Evolutionary conservation across 1,140 invertebrate genomes (phyloP), one percentile per base, ranked within the genome.

Genomic region (Drosophila lini): DNA sequence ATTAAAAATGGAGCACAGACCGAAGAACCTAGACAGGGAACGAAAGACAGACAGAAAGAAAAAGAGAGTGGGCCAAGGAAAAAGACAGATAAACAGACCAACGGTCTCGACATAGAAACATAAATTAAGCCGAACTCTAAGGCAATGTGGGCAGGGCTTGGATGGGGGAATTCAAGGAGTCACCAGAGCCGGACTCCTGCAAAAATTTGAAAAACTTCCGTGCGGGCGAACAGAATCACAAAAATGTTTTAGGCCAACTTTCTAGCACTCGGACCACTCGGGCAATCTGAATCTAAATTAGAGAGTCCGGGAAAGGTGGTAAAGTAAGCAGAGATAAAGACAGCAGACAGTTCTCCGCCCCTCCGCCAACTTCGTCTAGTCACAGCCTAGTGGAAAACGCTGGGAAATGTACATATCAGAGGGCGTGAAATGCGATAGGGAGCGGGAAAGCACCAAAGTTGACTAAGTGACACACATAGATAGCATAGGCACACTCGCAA

Each of bases 41-140:
- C 13, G 31, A 11, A 25, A 41, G 5, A 34, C 9, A 65, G 36
- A 38, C 9, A 32, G 28, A 16, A 0, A 11, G 6, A n/a, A 13
- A 64, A 48, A 67, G 61, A 76, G 36, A 28, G 28, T 52, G 48
- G 10, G 48, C 28, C 16, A 63, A 38, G 15, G 44, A 60, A 36
- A 57, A n/a, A 64, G 55, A 71, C 64, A 83, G 81, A 81, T 65
- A 85, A 75, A 59, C 63, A 70, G 60, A 81, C 60, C 63, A 63
- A 62, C 77, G 47, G 52, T 47, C 67, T 60, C 65, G 73, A 58
- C 82, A 78, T 52, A 74, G 81, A 86, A 86, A 81, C 81, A 85
- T 86, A 85, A 85, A 85, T 85, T 85, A 81, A 80, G 60, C 61
- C 64, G 45, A 68, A 84, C 80, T 84, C 76, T 77, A 80, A 84